Conservation (phyloP, 1,140 invertebrate species). For the Centruroides sculpturatus region DNA sequence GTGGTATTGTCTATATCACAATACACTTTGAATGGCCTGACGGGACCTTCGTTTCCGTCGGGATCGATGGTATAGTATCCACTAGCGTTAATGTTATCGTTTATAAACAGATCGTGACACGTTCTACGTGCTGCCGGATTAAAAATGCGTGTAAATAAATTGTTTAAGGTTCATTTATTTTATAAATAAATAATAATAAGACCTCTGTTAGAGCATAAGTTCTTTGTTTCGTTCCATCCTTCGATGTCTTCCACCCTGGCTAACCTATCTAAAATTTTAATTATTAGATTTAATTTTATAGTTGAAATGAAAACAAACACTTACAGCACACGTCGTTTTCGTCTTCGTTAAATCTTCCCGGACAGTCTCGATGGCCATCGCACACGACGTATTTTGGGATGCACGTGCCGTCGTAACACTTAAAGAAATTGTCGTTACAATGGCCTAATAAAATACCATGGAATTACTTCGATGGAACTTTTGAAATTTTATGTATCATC, state of each 20-base stretch:
- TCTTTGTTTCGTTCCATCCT: slow-evolving; percentile 6
- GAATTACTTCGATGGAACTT: no score
- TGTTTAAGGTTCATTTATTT: neutral
- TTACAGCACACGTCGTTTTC: slow-evolving; percentile 19
- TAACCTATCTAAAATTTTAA: neutral
- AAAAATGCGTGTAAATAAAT: neutral
- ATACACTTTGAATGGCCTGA: slow-evolving; percentile 16
- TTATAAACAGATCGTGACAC: slow-evolving; percentile 16
- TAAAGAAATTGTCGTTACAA: slow-evolving; percentile 22
- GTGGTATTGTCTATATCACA: slow-evolving; percentile 8
- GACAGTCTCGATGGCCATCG: slow-evolving; percentile 22
- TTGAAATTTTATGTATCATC: neutral
- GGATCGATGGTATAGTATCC: slow-evolving; percentile 19
- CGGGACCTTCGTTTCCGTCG: slow-evolving; percentile 11
- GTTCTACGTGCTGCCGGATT: slow-evolving; percentile 3
- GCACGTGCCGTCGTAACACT: slow-evolving; percentile 24
- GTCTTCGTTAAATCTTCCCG: slow-evolving; percentile 25
- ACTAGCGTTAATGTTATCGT: slow-evolving; percentile 10
- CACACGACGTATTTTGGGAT: slow-evolving; percentile 22
- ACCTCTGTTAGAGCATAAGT: slow-evolving; percentile 11
- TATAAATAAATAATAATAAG: neutral
- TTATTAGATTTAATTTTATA: neutral
- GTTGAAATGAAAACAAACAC: neutral
- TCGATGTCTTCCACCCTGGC: slow-evolving; percentile 6
- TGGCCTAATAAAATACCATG: neutral